These are phyloP conservation scores for Periophthalmus magnuspinnatus DNA, from an alignment of 2,797 vertebrate genomes.

Conservation along the genomic window DNA sequence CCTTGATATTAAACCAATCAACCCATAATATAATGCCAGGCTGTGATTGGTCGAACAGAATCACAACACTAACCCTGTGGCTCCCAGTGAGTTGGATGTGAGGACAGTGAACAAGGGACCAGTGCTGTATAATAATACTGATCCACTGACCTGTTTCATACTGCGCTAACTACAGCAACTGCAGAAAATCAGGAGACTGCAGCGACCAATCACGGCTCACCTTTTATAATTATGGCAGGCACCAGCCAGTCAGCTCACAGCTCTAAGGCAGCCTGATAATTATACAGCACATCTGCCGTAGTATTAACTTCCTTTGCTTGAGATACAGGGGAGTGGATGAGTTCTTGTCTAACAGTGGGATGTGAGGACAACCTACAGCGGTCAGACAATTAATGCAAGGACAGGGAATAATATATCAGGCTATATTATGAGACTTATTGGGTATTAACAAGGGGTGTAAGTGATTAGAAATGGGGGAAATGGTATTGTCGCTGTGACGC, in stretches of 20 bases:
- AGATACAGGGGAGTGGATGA: background rate
- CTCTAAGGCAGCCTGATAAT: constrained; percentile 6
- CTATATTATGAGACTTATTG: background rate
- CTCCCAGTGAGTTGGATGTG: constrained; percentile 27
- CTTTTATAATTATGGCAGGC: background rate
- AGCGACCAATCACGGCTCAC: constrained; percentile 44
- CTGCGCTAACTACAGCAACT: constrained; percentile 44
- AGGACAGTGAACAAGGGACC: constrained; percentile 46
- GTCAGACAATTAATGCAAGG: background rate
- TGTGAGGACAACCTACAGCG: background rate
- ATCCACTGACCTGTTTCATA: constrained; percentile 67
- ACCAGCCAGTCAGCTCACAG: background rate
- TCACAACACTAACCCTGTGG: background rate
- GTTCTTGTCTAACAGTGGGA: background rate
- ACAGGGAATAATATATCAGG: background rate
- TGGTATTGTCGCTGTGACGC: no score
- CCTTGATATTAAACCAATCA: no score
- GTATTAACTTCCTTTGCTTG: background rate
- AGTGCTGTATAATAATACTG: constrained; percentile 37
- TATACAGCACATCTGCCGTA: constrained; percentile 6
- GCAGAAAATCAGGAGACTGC: constrained; percentile 52
- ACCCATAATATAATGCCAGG: background rate
- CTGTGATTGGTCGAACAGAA: constrained; percentile 16
- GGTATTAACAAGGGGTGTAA: background rate
- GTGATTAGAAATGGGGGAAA: background rate